phyloP scores from a whole-genome alignment of 2,797 vertebrate species.

The Emys orbicularis region DNA sequence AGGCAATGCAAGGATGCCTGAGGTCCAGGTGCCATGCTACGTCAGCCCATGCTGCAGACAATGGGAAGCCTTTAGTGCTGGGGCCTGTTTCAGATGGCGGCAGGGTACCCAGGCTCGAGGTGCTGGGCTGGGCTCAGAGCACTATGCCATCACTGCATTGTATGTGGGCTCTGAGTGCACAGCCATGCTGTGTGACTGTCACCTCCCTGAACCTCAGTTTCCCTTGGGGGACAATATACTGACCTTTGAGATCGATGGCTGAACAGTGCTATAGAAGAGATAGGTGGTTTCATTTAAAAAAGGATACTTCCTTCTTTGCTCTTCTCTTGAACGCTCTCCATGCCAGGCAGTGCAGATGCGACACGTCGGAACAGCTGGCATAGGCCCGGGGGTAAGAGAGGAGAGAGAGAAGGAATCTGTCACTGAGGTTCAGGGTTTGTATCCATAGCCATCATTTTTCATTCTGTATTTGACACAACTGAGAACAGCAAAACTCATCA shows the following conservation, averaged over 20 bases:
- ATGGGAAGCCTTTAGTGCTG: neutral
- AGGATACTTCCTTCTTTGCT: conserved; percentile 98
- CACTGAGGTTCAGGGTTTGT: neutral
- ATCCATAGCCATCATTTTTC: neutral
- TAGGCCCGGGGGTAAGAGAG: neutral
- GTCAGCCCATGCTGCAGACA: neutral
- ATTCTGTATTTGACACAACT: neutral
- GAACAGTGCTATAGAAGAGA: neutral
- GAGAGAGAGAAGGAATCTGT: neutral
- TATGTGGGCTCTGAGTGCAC: neutral
- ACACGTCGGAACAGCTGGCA: conserved; percentile 92
- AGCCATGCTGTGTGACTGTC: neutral
- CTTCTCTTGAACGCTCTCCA: conserved; percentile 94
- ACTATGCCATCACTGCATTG: too few species aligned
- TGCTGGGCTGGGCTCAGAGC: too few species aligned
- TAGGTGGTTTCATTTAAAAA: conserved; percentile 66
- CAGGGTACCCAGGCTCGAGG: too few species aligned
- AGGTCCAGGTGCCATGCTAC: neutral
- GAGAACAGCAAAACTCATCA: neutral
- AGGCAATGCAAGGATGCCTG: neutral
- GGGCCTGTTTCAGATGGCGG: neutral
- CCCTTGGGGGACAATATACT: neutral
- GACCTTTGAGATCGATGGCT: neutral
- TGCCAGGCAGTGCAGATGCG: conserved; percentile 92
- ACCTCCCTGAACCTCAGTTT: neutral